These are phyloP conservation scores for Cyrtorhinus lividipennis DNA, from an alignment of 1,140 invertebrate genomes.

Conservation along the genomic window DNA sequence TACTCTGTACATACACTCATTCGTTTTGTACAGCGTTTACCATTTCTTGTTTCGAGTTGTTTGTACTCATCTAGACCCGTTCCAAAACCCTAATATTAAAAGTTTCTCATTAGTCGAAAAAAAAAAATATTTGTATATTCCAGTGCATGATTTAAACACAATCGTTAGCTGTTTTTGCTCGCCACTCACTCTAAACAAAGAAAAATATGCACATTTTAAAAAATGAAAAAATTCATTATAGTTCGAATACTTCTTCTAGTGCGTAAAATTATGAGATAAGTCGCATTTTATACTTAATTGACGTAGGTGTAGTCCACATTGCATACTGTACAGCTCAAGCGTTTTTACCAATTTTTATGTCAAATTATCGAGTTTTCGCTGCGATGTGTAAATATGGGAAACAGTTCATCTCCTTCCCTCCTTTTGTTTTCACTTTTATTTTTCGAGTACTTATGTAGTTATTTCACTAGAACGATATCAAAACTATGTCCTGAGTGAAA, in stretches of 20 bases:
- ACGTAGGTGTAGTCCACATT: not conserved
- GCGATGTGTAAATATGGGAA: not conserved
- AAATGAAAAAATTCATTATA: not conserved
- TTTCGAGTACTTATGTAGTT: too few species aligned
- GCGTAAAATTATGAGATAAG: not conserved
- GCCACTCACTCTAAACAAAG: not conserved
- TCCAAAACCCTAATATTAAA: not conserved
- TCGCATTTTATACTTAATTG: slow-evolving; percentile 4
- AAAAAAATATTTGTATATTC: slow-evolving; percentile 14
- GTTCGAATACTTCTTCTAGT: not conserved
- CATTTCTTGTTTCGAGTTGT: not conserved
- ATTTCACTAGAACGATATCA: too few species aligned
- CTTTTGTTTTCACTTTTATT: slow-evolving; percentile 11
- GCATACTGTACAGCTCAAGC: slow-evolving; percentile 16
- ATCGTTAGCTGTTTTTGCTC: slow-evolving; percentile 4
- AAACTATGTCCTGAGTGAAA: too few species aligned
- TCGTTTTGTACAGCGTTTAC: not conserved
- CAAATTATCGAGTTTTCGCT: slow-evolving; percentile 15
- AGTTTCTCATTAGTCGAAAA: not conserved
- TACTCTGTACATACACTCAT: too few species aligned
- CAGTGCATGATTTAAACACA: slow-evolving; percentile 9
- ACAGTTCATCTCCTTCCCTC: too few species aligned
- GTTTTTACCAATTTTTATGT: slow-evolving; percentile 14
- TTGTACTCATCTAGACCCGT: not conserved
- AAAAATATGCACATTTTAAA: not conserved